These are phyloP conservation scores for Xestobium rufovillosum DNA, from an alignment of 2,888 invertebrate genomes.

Conservation along the genomic window DNA sequence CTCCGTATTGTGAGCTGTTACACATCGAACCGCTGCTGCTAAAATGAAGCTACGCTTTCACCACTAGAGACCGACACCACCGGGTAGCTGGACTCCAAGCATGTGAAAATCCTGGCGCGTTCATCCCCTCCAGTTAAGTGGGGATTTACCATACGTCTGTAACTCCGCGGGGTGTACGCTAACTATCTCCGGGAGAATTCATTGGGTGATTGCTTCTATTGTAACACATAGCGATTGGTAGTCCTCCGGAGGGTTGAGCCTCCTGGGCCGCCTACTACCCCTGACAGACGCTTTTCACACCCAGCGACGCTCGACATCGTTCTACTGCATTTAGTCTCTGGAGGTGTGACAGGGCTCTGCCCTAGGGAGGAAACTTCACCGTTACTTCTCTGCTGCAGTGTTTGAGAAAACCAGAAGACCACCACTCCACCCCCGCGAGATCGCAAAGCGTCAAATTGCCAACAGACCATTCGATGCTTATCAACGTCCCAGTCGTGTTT, in stretches of 20 bases:
- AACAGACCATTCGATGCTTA: constrained; percentile 38
- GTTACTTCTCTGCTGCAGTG: constrained; percentile 20
- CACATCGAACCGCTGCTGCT: no score
- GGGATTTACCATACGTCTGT: constrained; percentile 27
- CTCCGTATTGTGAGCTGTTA: no score
- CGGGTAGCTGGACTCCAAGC: constrained; percentile 19
- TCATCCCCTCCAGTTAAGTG: constrained; percentile 28
- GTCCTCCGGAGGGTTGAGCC: constrained; percentile 27
- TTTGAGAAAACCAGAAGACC: constrained; percentile 24
- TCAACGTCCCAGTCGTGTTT: constrained; percentile 43
- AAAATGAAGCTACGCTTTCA: constrained; percentile 26
- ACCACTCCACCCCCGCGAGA: constrained; percentile 38
- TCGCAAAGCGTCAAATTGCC: constrained; percentile 36
- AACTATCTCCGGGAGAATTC: constrained; percentile 20
- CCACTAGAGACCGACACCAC: constrained; percentile 40
- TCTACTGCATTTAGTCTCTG: constrained; percentile 37
- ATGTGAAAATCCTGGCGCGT: constrained; percentile 17
- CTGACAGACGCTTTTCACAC: constrained; percentile 28
- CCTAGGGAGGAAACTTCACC: constrained; percentile 43
- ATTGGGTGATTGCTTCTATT: constrained; percentile 29
- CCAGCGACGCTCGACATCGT: constrained; percentile 41
- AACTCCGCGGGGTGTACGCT: constrained; percentile 30
- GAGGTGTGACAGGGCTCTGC: constrained; percentile 47
- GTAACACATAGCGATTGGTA: constrained; percentile 35
- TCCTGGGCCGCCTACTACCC: constrained; percentile 31